Conservation (phyloP, 2,113 vertebrate species). For the Paratilapia polleni region DNA sequence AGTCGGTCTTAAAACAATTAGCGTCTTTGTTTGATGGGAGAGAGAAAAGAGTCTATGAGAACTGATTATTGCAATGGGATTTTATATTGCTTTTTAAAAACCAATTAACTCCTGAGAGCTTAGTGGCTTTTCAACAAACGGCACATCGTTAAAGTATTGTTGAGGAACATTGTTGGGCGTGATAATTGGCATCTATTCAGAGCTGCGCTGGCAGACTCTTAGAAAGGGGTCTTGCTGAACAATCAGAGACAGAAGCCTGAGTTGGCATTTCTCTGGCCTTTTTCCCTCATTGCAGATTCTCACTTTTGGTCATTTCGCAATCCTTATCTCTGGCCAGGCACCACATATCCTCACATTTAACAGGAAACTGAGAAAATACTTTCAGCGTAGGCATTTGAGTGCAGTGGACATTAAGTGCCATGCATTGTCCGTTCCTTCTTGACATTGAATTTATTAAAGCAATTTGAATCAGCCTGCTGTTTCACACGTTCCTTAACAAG, state of each 20-base stretch:
- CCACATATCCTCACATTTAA: slow-evolving; percentile 45
- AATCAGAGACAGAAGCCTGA: slow-evolving; percentile 75
- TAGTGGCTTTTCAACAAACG: slow-evolving; percentile 78
- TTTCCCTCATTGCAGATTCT: slow-evolving; percentile 41
- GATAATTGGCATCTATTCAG: slow-evolving; percentile 80
- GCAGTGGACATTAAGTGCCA: slow-evolving; percentile 16
- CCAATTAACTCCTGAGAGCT: slow-evolving; percentile 82
- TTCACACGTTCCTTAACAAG: slow-evolving; percentile 34
- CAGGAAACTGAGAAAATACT: slow-evolving; percentile 48
- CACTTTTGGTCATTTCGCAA: slow-evolving; percentile 46
- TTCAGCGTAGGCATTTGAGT: background rate
- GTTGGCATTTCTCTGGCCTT: slow-evolving; percentile 70
- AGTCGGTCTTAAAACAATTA: slow-evolving; percentile 78
- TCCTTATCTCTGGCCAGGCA: slow-evolving; percentile 57
- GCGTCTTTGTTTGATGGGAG: slow-evolving; percentile 72
- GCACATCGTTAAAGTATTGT: slow-evolving; percentile 78
- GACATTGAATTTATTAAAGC: slow-evolving; percentile 35
- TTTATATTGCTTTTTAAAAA: slow-evolving; percentile 83
- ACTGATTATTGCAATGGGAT: slow-evolving; percentile 78
- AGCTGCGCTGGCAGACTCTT: slow-evolving; percentile 64
- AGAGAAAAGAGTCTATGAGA: slow-evolving; percentile 71
- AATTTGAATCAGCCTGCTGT: slow-evolving; percentile 25
- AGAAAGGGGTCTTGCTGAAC: slow-evolving; percentile 68
- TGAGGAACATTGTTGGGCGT: slow-evolving; percentile 74
- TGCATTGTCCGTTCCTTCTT: slow-evolving; percentile 37